Conservation (phyloP, 2,888 invertebrate species). For the Nomada hirtipes region DNA sequence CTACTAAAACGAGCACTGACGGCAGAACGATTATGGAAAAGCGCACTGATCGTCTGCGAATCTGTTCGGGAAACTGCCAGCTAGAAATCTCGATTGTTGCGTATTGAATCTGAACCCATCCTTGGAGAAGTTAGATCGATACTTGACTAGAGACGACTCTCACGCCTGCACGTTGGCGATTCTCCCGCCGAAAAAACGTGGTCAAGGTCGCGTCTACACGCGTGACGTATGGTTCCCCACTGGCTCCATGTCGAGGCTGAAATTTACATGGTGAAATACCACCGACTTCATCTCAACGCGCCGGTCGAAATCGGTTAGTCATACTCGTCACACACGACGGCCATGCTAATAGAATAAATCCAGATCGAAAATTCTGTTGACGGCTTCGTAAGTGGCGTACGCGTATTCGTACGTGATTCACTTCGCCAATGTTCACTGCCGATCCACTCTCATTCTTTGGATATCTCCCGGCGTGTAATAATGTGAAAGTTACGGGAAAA, state of each 20-base stretch:
- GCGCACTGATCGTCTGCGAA: too few species aligned
- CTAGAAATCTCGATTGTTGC: too few species aligned
- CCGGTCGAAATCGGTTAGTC: slow-evolving; percentile 74
- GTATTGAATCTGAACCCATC: slow-evolving; percentile 27
- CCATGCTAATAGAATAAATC: slow-evolving; percentile 55
- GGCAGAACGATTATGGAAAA: neutral
- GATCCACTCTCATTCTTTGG: neutral
- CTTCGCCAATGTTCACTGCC: neutral
- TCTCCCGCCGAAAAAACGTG: slow-evolving; percentile 65
- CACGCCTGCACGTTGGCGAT: slow-evolving; percentile 49
- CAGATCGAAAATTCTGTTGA: slow-evolving; percentile 63
- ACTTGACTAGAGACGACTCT: slow-evolving; percentile 48
- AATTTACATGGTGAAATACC: slow-evolving; percentile 70
- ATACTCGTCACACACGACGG: slow-evolving; percentile 70
- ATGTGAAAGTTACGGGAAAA: too few species aligned
- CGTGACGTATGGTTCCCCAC: slow-evolving; percentile 60
- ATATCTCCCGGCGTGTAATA: neutral
- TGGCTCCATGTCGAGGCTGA: slow-evolving; percentile 57
- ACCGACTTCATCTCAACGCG: slow-evolving; percentile 57
- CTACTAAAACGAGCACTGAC: neutral
- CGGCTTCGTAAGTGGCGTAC: slow-evolving; percentile 33
- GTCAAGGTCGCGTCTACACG: slow-evolving; percentile 67
- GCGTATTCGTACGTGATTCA: slow-evolving; percentile 4
- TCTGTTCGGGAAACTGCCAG: too few species aligned
- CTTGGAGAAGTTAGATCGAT: slow-evolving; percentile 44